Evolutionary conservation across 2,888 invertebrate species (phyloP).

Genomic region (Drosophila limbata): DNA sequence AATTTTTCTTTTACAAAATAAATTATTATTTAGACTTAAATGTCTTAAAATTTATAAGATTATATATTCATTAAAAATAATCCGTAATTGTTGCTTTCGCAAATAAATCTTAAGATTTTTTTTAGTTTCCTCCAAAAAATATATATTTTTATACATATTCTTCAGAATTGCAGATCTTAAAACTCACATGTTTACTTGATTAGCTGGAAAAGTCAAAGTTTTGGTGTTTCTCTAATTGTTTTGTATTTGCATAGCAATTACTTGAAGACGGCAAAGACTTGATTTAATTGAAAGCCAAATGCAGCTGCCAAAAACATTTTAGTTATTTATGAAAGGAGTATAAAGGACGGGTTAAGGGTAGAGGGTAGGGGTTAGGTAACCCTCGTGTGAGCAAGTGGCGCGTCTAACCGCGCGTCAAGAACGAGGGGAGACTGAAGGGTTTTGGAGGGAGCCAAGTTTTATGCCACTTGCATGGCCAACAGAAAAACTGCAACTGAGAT

Average conservation of each 20-base stretch:
- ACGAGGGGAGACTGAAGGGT: background rate
- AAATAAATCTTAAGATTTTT: too few relatives aligned
- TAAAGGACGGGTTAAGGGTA: background rate
- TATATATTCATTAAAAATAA: too few relatives aligned
- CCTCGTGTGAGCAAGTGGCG: conserved; percentile 37
- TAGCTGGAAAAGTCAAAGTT: background rate
- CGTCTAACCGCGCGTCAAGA: conserved; percentile 40
- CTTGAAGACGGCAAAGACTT: conserved; percentile 42
- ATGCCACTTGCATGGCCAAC: conserved; percentile 63
- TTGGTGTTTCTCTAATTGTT: conserved; percentile 37
- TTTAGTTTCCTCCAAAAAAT: too few relatives aligned
- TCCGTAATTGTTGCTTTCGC: too few relatives aligned
- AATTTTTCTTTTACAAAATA: too few relatives aligned
- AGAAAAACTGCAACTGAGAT: conserved; percentile 55
- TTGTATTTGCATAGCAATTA: conserved; percentile 67
- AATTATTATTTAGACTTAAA: too few relatives aligned
- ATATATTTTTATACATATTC: background rate
- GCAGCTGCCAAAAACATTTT: conserved; percentile 62
- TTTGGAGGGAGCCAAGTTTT: conserved; percentile 28
- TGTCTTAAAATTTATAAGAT: too few relatives aligned
- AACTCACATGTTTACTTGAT: background rate
- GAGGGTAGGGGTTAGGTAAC: background rate
- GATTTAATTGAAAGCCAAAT: conserved; percentile 61
- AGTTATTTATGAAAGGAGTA: conserved; percentile 52
- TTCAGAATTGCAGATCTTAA: background rate